These are phyloP conservation scores for Manacus vitellinus DNA, from an alignment of 2,113 vertebrate genomes.

Conservation along the genomic window DNA sequence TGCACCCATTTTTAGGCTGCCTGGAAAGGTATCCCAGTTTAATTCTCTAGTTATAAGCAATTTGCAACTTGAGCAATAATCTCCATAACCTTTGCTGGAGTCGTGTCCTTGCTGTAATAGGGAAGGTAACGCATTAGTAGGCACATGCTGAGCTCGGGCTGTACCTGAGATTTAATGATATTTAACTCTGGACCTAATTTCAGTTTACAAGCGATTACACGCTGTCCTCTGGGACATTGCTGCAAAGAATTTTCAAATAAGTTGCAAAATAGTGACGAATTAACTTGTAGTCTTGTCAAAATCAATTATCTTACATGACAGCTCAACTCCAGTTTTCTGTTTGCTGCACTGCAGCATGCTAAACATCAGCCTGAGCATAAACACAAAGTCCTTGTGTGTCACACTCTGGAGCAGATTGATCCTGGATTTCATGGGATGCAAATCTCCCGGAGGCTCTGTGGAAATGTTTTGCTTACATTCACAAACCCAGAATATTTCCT, in stretches of 20 bases:
- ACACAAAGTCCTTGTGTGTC: slow-evolving; percentile 59
- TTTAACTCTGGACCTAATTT: slow-evolving; percentile 92
- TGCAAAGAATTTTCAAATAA: slow-evolving; percentile 83
- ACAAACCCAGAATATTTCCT: not conserved
- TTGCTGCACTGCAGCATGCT: slow-evolving; percentile 60
- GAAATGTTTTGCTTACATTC: not conserved
- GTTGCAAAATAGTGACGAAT: slow-evolving; percentile 94
- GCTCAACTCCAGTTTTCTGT: slow-evolving; percentile 80
- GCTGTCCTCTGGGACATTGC: slow-evolving; percentile 86
- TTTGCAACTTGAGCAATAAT: slow-evolving; percentile 58
- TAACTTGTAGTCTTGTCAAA: slow-evolving; percentile 93
- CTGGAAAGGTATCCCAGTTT: not conserved
- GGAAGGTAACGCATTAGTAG: slow-evolving; percentile 80
- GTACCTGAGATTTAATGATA: slow-evolving; percentile 87
- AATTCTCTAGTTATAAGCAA: slow-evolving; percentile 15
- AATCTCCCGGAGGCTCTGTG: not conserved
- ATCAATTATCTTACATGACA: slow-evolving; percentile 91
- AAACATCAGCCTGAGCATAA: slow-evolving; percentile 34
- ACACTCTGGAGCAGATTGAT: slow-evolving; percentile 43
- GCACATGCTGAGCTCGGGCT: slow-evolving; percentile 78
- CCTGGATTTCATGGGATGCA: slow-evolving; percentile 11
- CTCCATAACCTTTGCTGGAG: slow-evolving; percentile 49
- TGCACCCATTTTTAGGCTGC: not conserved
- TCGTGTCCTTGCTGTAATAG: slow-evolving; percentile 79
- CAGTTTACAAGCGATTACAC: slow-evolving; percentile 92